These are phyloP conservation scores for Platichthys flesus DNA, from an alignment of 2,113 vertebrate species.

Conservation along the genomic window DNA sequence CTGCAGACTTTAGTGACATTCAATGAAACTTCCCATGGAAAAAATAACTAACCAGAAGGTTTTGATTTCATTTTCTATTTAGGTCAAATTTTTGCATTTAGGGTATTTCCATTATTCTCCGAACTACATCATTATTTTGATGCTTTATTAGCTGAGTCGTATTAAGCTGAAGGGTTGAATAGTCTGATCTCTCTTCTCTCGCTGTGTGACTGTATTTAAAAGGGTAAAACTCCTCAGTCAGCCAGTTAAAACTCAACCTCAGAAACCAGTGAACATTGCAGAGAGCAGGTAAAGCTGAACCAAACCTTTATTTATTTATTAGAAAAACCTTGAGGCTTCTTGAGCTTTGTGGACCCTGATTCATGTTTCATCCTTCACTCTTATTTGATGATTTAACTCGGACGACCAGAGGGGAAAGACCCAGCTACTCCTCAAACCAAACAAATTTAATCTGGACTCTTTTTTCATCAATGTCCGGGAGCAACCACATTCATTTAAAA, in stretches of 20 bases:
- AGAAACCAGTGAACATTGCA: too few species aligned
- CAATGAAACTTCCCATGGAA: background rate
- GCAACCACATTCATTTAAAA: background rate
- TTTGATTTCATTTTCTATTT: background rate
- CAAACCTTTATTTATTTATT: background rate
- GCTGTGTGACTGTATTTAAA: too few species aligned
- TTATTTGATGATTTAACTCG: constrained; percentile 1
- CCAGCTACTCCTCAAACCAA: background rate
- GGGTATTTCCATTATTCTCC: background rate
- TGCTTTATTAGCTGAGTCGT: background rate
- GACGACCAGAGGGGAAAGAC: background rate
- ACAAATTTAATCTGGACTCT: constrained; percentile 13
- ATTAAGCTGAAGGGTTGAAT: background rate
- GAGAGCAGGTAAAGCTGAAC: background rate
- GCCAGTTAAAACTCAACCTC: background rate
- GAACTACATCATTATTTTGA: background rate
- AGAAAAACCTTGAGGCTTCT: background rate
- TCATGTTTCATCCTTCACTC: background rate
- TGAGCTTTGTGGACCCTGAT: background rate
- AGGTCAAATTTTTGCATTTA: background rate
- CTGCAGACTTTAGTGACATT: background rate
- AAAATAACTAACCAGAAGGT: background rate
- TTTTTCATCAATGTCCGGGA: background rate
- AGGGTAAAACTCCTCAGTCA: background rate
- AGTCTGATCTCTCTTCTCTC: background rate